Conservation (phyloP, 2,113 vertebrate species). For the Nycticebus coucang region DNA sequence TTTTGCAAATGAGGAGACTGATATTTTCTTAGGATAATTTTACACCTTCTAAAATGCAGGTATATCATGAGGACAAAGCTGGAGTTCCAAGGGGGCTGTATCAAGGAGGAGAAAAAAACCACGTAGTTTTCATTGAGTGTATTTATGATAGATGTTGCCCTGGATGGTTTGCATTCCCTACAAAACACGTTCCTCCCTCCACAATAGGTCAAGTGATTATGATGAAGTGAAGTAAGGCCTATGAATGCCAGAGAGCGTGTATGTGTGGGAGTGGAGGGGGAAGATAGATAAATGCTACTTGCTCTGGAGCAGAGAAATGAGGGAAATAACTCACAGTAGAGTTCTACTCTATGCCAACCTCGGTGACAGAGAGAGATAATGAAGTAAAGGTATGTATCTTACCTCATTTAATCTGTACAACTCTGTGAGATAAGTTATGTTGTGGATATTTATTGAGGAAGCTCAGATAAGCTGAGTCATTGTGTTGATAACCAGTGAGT, state of each 20-base stretch:
- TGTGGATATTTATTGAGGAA: constrained; percentile 30
- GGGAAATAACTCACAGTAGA: constrained; percentile 61
- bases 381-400: constrained; percentile 35
- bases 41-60: constrained; percentile 42
- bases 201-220: constrained; percentile 58
- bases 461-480: background rate
- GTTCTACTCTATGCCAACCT: constrained; percentile 20
- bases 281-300: constrained; percentile 54
- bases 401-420: constrained; percentile 60
- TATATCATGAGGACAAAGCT: background rate
- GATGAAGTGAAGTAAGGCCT: constrained; percentile 48
- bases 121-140: constrained; percentile 13
- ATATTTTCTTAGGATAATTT: constrained; percentile 37
- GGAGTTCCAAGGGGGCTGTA: background rate
- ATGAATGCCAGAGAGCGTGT: background rate
- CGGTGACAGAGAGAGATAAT: constrained; percentile 38
- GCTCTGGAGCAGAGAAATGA: constrained; percentile 65
- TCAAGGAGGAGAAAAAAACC: background rate
- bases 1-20: constrained; percentile 49
- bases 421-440: background rate
- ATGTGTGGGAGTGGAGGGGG: background rate
- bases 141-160: background rate
- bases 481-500: background rate
- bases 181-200: constrained; percentile 42
- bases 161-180: background rate